Percentiles rank a stretch among this genome's conserved stretches.
Evolutionary conservation across 2,797 vertebrate genomes (phyloP).

Genomic region (Cygnus olor): DNA sequence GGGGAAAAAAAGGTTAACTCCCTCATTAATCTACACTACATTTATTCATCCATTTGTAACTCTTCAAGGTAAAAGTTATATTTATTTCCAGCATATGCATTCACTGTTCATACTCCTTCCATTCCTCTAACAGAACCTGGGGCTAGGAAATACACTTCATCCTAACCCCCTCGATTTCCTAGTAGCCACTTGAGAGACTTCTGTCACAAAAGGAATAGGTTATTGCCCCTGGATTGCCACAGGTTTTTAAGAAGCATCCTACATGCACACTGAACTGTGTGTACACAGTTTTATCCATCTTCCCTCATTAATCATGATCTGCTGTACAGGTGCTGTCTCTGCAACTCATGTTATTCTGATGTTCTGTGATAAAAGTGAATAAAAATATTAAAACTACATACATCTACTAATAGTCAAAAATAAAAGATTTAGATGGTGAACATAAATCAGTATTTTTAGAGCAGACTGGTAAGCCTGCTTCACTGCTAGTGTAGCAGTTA

Average conservation of each 20-base stretch:
- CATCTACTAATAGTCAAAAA: slow-evolving; percentile 20
- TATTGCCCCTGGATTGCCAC: neutral
- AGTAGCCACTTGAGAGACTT: neutral
- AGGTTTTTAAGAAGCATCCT: neutral
- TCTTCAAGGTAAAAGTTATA: neutral
- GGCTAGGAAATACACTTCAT: neutral
- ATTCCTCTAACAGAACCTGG: neutral
- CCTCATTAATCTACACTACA: neutral
- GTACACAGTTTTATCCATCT: neutral
- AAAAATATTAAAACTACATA: slow-evolving; percentile 8
- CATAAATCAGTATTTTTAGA: neutral
- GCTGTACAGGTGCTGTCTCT: slow-evolving; percentile 20
- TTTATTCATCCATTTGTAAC: neutral
- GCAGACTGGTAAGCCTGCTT: neutral
- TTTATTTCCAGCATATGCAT: neutral
- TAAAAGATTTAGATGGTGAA: neutral
- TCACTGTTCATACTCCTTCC: neutral
- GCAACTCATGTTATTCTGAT: neutral
- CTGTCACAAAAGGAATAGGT: neutral
- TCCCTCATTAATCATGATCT: slow-evolving; percentile 4
- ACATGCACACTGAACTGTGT: neutral
- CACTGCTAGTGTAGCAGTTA: neutral
- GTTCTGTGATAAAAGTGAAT: neutral
- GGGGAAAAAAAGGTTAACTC: neutral
- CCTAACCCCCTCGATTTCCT: neutral